Percentiles rank a stretch among this genome's conserved stretches.
phyloP scores from a whole-genome alignment of 2,113 vertebrate species.

The Rhinichthys klamathensis region DNA sequence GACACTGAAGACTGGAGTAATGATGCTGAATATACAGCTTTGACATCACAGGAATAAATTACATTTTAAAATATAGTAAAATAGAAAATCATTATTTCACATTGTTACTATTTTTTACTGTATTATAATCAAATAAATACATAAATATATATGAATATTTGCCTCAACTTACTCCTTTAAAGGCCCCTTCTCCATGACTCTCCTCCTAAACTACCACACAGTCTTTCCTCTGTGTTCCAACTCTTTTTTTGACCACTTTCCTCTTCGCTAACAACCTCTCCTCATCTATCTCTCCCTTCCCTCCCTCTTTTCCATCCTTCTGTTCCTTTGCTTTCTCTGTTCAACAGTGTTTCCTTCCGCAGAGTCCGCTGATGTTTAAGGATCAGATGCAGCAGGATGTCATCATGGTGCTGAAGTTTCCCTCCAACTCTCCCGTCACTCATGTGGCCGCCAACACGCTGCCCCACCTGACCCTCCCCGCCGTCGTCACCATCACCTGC shows the following conservation, averaged over 20 bases:
- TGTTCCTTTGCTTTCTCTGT: constrained; percentile 72
- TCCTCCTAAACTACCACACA: constrained; percentile 14
- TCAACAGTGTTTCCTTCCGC: constrained; percentile 98
- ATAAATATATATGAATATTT: not conserved
- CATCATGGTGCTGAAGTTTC: constrained; percentile 99
- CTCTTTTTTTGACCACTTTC: constrained; percentile 38
- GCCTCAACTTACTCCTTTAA: not conserved
- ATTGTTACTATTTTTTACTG: too few species aligned
- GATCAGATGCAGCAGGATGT: constrained; percentile 99
- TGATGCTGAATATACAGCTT: too few species aligned
- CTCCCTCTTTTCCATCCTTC: constrained; percentile 33
- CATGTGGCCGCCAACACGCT: constrained; percentile 97
- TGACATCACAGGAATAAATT: too few species aligned
- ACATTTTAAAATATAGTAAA: too few species aligned
- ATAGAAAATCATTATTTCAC: not conserved
- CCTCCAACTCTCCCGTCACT: constrained; percentile 96
- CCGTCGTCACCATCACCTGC: constrained; percentile 96
- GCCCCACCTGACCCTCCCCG: constrained; percentile 92
- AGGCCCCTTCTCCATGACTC: constrained; percentile 4
- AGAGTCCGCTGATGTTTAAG: constrained; percentile 99
- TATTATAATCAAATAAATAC: not conserved
- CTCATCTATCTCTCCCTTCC: constrained; percentile 58
- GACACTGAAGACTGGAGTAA: too few species aligned
- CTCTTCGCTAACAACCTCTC: constrained; percentile 40
- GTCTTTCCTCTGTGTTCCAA: constrained; percentile 25